Evolutionary conservation across 2,797 vertebrate genomes (phyloP), one percentile per base, ranked within the genome.

Genomic region (Ptychobarbus kaznakovi): DNA sequence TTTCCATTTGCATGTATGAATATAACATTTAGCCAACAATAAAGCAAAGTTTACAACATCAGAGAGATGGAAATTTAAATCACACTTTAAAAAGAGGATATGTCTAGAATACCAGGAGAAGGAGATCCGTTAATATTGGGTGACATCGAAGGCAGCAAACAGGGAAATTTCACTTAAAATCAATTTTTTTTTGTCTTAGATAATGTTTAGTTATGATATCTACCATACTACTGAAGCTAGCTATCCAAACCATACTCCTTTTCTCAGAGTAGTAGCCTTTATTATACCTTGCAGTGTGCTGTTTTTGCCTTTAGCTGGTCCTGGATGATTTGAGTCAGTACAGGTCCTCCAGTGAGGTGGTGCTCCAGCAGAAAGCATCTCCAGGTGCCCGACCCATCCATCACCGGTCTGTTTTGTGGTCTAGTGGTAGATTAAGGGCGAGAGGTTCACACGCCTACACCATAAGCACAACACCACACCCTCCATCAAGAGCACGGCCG

Each of bases 341-440:
- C 61, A 68, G 75, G 32, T 69, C 28, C 4, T 73, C 38, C 68
- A 73, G 38, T 16, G 10, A 73, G 73, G 73, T 70, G 74, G 40
- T 73, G 11, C 80, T 87, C 76, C 79, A 51, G 44, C 77, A 81
- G 83, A 83, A 89, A 73, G 38, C 77, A 72, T 88, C 70, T 35
- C 28, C n/a, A 46, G 66, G 74, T 74, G 63, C 82, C 25, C 11
- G 25, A 86, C 80, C 85, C 76, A 85, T 90, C 84, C 73, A 82
- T 89, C 87, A 84, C 78, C 44, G 13, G 70, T 42, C 82, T 86
- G 77, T 61, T 86, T 81, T 83, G 79, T 86, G n/a, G 68, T 35
- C 73, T 81, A 73, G 73, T 28, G 86, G 85, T 81, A 90, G 89
- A 87, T 86, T 88, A 85, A 77, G 63, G 84, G 72, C 63, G 86